Conservation (phyloP, 2,797 vertebrate species). For the Trachurus trachurus region DNA sequence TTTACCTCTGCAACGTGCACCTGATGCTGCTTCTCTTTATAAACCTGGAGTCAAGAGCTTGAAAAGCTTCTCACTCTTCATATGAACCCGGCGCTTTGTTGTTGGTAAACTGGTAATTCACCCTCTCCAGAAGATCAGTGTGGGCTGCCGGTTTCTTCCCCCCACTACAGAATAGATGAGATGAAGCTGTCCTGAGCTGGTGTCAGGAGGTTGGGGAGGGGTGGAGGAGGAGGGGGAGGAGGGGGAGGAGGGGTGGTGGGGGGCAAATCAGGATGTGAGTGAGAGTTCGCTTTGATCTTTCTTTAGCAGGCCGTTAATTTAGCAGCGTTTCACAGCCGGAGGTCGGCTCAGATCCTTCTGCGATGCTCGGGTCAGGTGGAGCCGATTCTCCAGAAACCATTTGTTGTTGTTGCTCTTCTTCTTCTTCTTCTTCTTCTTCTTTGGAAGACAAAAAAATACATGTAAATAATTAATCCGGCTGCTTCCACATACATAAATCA, state of each 20-base stretch:
- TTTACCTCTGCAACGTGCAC: neutral
- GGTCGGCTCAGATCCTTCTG: conserved; percentile 12
- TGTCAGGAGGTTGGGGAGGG: too few species aligned
- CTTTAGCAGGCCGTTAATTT: conserved; percentile 44
- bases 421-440: neutral
- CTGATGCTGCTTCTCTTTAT: neutral
- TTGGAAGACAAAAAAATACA: neutral
- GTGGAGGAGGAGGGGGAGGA: too few species aligned
- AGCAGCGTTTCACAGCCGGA: neutral
- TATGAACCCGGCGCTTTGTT: neutral
- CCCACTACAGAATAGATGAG: too few species aligned
- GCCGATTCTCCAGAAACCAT: neutral
- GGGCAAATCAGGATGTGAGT: neutral
- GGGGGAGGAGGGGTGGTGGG: neutral
- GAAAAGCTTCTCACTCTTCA: neutral
- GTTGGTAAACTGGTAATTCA: neutral
- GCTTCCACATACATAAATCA: conserved; percentile 25
- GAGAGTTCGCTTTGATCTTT: conserved; percentile 42
- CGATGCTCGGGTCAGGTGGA: neutral
- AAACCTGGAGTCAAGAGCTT: neutral
- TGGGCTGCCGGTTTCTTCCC: neutral
- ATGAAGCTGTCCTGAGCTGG: conserved; percentile 10
- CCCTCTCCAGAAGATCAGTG: neutral
- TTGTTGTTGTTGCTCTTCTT: neutral
- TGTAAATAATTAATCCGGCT: conserved; percentile 33